Percentiles rank a stretch among this genome's conserved stretches.
Conservation (phyloP, 1,140 invertebrate species). For the Drosophila orosa region DNA sequence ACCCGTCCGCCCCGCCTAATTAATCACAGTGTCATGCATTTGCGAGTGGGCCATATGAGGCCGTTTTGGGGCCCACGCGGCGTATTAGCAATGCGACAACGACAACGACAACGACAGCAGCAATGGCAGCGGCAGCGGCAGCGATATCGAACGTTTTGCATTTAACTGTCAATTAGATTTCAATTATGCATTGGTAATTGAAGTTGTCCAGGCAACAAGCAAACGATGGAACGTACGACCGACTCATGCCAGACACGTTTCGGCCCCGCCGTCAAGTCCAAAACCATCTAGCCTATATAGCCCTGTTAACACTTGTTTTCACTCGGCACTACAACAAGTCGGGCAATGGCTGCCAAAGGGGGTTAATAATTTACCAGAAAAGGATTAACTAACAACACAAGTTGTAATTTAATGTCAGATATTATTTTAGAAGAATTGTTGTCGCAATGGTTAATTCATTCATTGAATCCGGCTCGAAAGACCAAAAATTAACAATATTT, state of each 20-base stretch:
- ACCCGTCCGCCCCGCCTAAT: conserved; percentile 52
- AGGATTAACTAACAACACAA: too few species aligned
- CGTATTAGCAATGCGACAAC: conserved; percentile 71
- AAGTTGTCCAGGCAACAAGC: conserved; percentile 56
- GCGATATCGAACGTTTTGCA: conserved; percentile 54
- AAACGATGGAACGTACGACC: conserved; percentile 12
- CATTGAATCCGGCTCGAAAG: not conserved
- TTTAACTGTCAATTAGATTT: conserved; percentile 82
- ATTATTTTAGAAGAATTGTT: not conserved
- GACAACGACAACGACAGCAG: conserved; percentile 32
- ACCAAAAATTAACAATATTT: not conserved
- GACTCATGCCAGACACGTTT: conserved; percentile 75
- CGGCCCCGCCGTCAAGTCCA: conserved; percentile 47
- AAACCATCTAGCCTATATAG: conserved; percentile 46
- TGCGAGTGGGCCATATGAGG: conserved; percentile 56
- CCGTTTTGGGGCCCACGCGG: conserved; percentile 61
- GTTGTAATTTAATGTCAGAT: too few species aligned
- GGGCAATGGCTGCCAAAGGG: conserved; percentile 5
- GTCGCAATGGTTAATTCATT: not conserved
- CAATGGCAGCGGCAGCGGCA: not conserved
- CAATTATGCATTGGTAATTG: conserved; percentile 79
- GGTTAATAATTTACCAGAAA: conserved; percentile 14
- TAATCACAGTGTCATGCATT: conserved; percentile 78
- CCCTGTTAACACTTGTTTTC: conserved; percentile 65
- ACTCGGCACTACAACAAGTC: conserved; percentile 30